Percentiles rank a stretch among this genome's conserved stretches.
These are phyloP conservation scores for Pollenia angustigena DNA, from an alignment of 2,888 invertebrate species.

Conservation along the genomic window DNA sequence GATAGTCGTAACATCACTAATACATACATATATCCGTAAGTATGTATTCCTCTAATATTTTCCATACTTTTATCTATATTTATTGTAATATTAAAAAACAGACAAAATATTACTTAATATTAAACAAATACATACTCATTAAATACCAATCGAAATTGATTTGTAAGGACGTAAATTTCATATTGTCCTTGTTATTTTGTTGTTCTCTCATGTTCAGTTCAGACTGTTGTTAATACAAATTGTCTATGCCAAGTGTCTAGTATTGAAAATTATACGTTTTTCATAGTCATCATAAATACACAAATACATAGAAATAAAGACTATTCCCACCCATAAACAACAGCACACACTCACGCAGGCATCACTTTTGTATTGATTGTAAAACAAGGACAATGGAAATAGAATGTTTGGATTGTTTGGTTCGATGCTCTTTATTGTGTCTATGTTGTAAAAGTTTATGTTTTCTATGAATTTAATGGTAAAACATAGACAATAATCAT, in stretches of 20 bases:
- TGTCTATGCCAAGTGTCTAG: constrained; percentile 8
- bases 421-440: neutral
- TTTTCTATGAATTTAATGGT: constrained; percentile 46
- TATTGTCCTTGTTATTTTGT: constrained; percentile 41
- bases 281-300: constrained; percentile 53
- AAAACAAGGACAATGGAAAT: neutral
- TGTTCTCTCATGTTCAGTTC: constrained; percentile 17
- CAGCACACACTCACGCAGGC: neutral
- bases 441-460: constrained; percentile 24
- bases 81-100: neutral
- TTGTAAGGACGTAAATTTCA: constrained; percentile 65
- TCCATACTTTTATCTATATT: neutral
- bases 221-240: neutral
- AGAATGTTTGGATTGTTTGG: neutral
- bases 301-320: constrained; percentile 32
- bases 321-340: constrained; percentile 19
- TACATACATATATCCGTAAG: neutral
- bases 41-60: constrained; percentile 21
- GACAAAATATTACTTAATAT: constrained; percentile 56
- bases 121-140: constrained; percentile 66
- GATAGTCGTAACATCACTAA: no score
- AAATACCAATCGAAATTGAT: constrained; percentile 65
- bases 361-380: neutral
- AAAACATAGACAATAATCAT: constrained; percentile 49
- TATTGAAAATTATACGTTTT: constrained; percentile 61